Conservation (phyloP, 2,797 vertebrate genomes). For the Manis crassicaudata region DNA sequence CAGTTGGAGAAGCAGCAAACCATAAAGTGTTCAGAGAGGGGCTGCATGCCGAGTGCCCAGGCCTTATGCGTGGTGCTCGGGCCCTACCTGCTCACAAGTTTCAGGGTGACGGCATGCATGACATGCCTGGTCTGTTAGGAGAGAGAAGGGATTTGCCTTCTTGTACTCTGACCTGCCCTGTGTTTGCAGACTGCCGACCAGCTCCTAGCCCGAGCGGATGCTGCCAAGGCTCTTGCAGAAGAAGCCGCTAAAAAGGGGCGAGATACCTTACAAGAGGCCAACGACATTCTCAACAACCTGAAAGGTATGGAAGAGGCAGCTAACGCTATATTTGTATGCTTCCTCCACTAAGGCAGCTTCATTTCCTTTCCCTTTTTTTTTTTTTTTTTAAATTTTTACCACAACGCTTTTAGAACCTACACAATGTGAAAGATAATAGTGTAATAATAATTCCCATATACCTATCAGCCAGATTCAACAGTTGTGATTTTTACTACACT, state of each 20-base stretch:
- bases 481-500: background rate
- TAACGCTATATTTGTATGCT: rapidly evolving
- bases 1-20: background rate
- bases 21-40: rapidly evolving
- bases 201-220: conserved; percentile 95
- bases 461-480: background rate
- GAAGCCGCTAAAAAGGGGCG: conserved; percentile 95
- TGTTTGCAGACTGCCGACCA: conserved; percentile 95
- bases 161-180: background rate
- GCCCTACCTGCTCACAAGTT: background rate
- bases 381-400: background rate
- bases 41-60: no score
- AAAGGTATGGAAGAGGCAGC: conserved; percentile 86
- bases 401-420: background rate
- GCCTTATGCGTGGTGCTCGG: rapidly evolving
- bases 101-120: background rate
- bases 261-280: conserved; percentile 93
- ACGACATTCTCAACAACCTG: conserved; percentile 93
- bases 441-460: background rate
- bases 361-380: background rate
- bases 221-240: conserved; percentile 95
- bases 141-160: background rate
- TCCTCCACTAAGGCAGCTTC: background rate
- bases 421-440: background rate
- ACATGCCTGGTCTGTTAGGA: background rate